Evolutionary conservation across 2,888 invertebrate species (phyloP), one percentile per base, ranked within the genome.

Genomic region (Scaptodrosophila latifasciaeformis): DNA sequence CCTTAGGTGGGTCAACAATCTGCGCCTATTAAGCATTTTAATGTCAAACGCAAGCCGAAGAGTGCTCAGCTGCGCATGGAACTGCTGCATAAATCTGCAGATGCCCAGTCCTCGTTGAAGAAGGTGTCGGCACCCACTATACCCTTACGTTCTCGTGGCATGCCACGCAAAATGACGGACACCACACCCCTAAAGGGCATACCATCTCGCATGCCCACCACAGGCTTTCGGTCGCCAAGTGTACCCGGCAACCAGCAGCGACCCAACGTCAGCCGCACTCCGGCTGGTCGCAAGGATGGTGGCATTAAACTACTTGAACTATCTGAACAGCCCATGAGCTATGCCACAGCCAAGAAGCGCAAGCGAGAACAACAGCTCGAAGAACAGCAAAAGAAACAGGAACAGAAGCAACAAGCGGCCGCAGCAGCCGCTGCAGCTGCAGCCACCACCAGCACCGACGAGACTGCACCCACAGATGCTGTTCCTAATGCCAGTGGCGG

Each of bases 101-200:
- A 97, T 86, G 96, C 93, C 1, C 93, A 94, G 40, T 94, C 92
- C 30, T 96, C 95, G 84, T 88, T 96, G 76, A 96, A 96, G 88
- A 95, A 96, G 84, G 91, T 92, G 4, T 92, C 93, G 47, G 94
- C 95, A 0, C 95, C 96, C 0, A 94, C 95, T 0, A 94, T 97
- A 70, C 96, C 96, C 0, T 90, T 96, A 2, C 88, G 96, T 62
- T 94, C 95, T 15, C 87, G 94, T 59, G 93, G 93, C 67, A 95
- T 96, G 93, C 96, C 96, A 0, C 91, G 97, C 75, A 97, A 97
- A 89, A 96, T 97, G 96, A 97, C 97, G 75, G 97, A 97, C 82
- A 95, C 96, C 31, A 96, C 97, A 1, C 97, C 97, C 0, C 87
- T 97, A 29, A 96, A 96, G 83, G 97, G 97, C 0, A 92, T 97